Conservation (phyloP, 1,140 invertebrate species). For the Dendrolimus punctatus region DNA sequence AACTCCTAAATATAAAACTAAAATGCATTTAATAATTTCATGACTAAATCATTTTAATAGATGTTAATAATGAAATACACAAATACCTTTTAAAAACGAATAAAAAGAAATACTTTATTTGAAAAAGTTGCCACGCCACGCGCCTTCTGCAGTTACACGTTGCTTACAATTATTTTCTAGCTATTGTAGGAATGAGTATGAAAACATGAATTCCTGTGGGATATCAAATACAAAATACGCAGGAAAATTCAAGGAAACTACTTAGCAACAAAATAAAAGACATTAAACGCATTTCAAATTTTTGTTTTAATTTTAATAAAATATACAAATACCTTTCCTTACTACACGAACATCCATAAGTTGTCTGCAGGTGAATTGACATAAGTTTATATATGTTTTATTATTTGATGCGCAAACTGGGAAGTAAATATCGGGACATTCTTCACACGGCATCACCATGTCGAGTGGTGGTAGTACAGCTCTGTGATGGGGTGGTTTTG, state of each 20-base stretch:
- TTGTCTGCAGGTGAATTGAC: slow-evolving; percentile 24
- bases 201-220: not conserved
- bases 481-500: too few species aligned
- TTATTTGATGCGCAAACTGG: slow-evolving; percentile 30
- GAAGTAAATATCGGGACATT: slow-evolving; percentile 37
- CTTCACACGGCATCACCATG: slow-evolving; percentile 14
- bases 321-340: slow-evolving; percentile 33
- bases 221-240: slow-evolving; percentile 4
- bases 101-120: too few species aligned
- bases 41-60: too few species aligned
- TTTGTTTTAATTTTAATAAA: slow-evolving; percentile 1
- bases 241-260: slow-evolving; percentile 2
- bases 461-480: slow-evolving; percentile 16
- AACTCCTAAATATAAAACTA: too few species aligned
- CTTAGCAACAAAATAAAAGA: slow-evolving; percentile 2
- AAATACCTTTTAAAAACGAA: too few species aligned
- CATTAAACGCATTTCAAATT: slow-evolving; percentile 9
- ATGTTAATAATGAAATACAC: too few species aligned
- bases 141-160: too few species aligned
- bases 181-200: too few species aligned
- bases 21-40: too few species aligned
- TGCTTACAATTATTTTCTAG: too few species aligned
- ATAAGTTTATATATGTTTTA: slow-evolving; percentile 30
- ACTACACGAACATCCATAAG: slow-evolving; percentile 9
- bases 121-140: too few species aligned